phyloP scores from a whole-genome alignment of 2,888 invertebrate species.

The Neoaliturus tenellus region DNA sequence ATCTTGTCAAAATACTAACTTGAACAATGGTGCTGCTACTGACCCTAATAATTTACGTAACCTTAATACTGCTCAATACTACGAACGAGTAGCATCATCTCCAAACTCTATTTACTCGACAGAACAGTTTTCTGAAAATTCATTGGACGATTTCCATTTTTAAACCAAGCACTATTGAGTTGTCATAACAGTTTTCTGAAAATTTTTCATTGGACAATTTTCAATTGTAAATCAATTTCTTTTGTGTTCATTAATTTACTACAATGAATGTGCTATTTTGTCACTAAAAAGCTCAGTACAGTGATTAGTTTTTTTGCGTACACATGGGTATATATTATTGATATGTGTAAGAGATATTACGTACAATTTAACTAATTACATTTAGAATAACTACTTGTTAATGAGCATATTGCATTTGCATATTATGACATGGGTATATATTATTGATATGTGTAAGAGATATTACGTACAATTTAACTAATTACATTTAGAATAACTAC shows the following conservation, averaged over 20 bases:
- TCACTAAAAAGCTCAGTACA: background rate
- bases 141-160: too few species aligned
- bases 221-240: slow-evolving; percentile 24
- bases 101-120: too few species aligned
- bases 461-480: too few species aligned
- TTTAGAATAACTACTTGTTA: too few species aligned
- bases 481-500: too few species aligned
- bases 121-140: too few species aligned
- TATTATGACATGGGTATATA: too few species aligned
- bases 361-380: too few species aligned
- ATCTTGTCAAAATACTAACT: slow-evolving; percentile 13
- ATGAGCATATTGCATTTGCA: too few species aligned
- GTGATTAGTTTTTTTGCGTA: slow-evolving; percentile 1
- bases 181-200: slow-evolving; percentile 36
- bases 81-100: slow-evolving; percentile 36
- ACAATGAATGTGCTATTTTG: slow-evolving; percentile 15
- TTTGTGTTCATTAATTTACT: slow-evolving; percentile 23
- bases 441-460: too few species aligned
- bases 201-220: slow-evolving; percentile 16
- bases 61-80: slow-evolving; percentile 38
- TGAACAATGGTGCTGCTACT: too few species aligned
- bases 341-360: background rate
- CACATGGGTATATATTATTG: background rate
- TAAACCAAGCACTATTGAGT: slow-evolving; percentile 29
- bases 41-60: too few species aligned